Evolutionary conservation across 23 tunicate species (phyloP), one percentile per base, ranked within the genome.

Genomic region (Trididemnum nubilum): DNA sequence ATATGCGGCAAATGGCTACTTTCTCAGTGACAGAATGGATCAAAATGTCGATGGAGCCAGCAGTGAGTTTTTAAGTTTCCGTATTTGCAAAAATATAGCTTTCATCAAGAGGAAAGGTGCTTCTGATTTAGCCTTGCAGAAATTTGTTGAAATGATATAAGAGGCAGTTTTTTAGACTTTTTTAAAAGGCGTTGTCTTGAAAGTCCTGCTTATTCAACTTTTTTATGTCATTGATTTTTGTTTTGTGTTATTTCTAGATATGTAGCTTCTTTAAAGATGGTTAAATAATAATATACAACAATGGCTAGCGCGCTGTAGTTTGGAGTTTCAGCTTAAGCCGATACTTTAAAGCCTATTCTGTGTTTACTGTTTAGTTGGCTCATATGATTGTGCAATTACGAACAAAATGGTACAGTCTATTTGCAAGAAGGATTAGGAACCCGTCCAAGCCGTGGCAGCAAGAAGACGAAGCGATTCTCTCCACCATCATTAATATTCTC

Each of bases 371-470:
- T 4, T 71, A 92, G 97, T 71, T 92, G 32, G 92, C 92, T 0
- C 79, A 70, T 26, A 83, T 78, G 83, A 78, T 92, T 27, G 58
- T 83, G 36, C 87, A 92, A 2, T 65, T 92, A 22, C 84, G 97
- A 4, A 87, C 88, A 33, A 92, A 87, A 73, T 92, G 97, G 97
- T 83, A 86, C 97, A 86, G 92, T 73, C 44, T 92, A 51, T 92
- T 92, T 57, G 65, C 85, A 0, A 76, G 97, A 2, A 71, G 97
- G 21, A 87, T 92, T 28, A 85, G 86, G 2, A 81, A 78, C 34
- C 88, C 92, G 15, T 82, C 89, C 9, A 92, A 92, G 75, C 85
- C 88, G 36, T 92, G 97, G 97, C 88, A 81, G 51, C 83, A 76
- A 29, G 97, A 92, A 51, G 97, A 92, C 39, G 97, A 92, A 60